Conservation (phyloP, 2,797 vertebrate genomes). For the Siniperca scherzeri region DNA sequence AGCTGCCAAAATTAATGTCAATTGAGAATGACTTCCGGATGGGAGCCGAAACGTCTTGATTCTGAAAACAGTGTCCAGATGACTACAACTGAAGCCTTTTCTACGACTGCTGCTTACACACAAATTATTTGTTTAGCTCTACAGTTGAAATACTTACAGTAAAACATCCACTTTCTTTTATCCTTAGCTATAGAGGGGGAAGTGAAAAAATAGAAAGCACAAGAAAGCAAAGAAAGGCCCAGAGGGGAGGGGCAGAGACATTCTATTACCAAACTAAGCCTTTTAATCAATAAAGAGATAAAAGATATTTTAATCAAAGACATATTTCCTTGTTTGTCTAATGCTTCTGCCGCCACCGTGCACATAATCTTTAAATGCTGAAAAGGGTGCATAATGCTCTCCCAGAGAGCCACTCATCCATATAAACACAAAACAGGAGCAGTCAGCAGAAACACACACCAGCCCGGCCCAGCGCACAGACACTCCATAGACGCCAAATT, state of each 20-base stretch:
- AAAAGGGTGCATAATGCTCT: constrained; percentile 84
- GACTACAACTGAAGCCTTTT: no score
- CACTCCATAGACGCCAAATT: constrained; percentile 92
- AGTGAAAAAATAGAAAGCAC: constrained; percentile 45
- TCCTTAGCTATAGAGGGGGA: constrained; percentile 15
- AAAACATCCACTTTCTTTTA: constrained; percentile 24
- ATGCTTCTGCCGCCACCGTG: constrained; percentile 78
- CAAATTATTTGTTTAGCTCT: not conserved
- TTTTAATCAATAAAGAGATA: constrained; percentile 91
- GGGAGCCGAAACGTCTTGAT: no score
- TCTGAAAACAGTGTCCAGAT: no score
- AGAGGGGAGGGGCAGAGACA: constrained; percentile 71
- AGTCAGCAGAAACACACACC: constrained; percentile 90
- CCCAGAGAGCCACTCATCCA: constrained; percentile 82
- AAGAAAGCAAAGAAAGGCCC: constrained; percentile 44
- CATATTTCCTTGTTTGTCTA: constrained; percentile 86
- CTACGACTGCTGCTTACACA: no score
- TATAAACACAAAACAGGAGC: constrained; percentile 86
- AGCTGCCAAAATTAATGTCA: no score
- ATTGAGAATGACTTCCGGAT: no score
- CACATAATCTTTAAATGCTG: constrained; percentile 85
- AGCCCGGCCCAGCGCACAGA: constrained; percentile 80
- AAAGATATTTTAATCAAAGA: constrained; percentile 90
- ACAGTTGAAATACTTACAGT: constrained; percentile 15
- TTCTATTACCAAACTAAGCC: constrained; percentile 86